Base-by-base conservation (phyloP, 2,888 invertebrate species). In the Octonoba sinensis region DNA sequence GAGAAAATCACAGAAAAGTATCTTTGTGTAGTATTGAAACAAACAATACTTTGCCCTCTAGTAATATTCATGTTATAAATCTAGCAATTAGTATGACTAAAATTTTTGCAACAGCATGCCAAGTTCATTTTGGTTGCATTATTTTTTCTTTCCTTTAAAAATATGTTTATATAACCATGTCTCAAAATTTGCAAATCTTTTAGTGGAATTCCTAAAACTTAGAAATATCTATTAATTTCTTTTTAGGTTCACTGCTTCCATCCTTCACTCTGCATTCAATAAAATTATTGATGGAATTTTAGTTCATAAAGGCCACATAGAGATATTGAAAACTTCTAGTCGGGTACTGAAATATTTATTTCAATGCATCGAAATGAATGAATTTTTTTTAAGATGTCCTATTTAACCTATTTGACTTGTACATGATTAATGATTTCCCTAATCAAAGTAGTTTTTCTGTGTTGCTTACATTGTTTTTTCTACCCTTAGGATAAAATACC, bases 401-500 rank as follows among this genome's bases (percentile, higher is more conserved):
- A 59, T 59, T 59, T 27, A 59, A 20, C 22, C 2, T 59, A 20
- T 15, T 59, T 16, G 24, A 16, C 22, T 12, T 59, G n/a, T n/a
- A n/a, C n/a, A n/a, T n/a, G n/a, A n/a, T n/a, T 22, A 59, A 54
- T 20, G 18, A 22, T 8, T 59, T 59, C 20, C 8, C 20, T n/a
- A 59, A 59, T 20, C 16, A 51, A 4, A 0, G 11, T 18, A 15
- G 6, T 13, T 20, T 65, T 47, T 62, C 15, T 11, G 36, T 16
- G 11, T 36, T 3, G 15, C n/a, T 16, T 3, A n/a, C 12, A 27
- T n/a, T 27, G 22, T 11, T 16, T 27, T 56, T 64, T 66, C 3
- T 66, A n/a, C 20, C 60, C 69, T 20, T 22, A 83, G 72, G 69
- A 76, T 27, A 78, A 84, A 18, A 59, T 93, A 70, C 94, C 94